A percentile compares a stretch with the other conserved stretches of the same genome.
These are phyloP conservation scores for Sciaenops ocellatus DNA, from an alignment of 2,797 vertebrate species.

Conservation along the genomic window DNA sequence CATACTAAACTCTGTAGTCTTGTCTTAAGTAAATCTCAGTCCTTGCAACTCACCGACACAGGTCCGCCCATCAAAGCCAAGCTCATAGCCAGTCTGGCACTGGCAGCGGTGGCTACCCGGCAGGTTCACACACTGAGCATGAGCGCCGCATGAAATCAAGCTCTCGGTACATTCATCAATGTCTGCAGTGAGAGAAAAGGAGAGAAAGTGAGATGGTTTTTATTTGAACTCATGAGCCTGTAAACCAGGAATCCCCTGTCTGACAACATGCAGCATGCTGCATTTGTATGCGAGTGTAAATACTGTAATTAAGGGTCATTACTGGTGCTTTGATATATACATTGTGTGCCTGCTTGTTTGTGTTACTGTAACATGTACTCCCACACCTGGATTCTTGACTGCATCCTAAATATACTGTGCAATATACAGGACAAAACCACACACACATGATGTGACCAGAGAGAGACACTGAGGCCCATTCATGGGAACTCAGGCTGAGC, in stretches of 20 bases:
- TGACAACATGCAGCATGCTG: constrained; percentile 21
- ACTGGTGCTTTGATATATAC: constrained; percentile 43
- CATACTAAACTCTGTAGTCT: not conserved
- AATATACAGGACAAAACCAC: constrained; percentile 17
- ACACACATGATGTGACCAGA: constrained; percentile 34
- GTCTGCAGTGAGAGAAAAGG: constrained; percentile 78
- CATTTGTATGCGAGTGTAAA: constrained; percentile 10
- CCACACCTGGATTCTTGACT: constrained; percentile 40
- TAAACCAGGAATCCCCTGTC: constrained; percentile 32
- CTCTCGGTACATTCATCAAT: constrained; percentile 90
- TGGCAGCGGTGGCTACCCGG: constrained; percentile 90
- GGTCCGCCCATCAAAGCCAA: constrained; percentile 80
- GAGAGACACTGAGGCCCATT: constrained; percentile 43
- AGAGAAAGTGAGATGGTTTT: constrained; percentile 20
- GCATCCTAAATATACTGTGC: constrained; percentile 12
- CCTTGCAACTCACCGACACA: constrained; percentile 87
- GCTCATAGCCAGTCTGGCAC: constrained; percentile 86
- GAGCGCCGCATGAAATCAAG: constrained; percentile 83
- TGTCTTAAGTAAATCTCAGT: not conserved
- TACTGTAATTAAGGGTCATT: constrained; percentile 63
- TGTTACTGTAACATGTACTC: constrained; percentile 9
- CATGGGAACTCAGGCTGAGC: constrained; percentile 64
- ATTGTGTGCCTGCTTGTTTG: constrained; percentile 25
- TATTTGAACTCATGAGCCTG: not conserved
- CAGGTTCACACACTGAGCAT: constrained; percentile 88